Base-by-base conservation (phyloP, 2,888 invertebrate genomes). In the Mongoloraphidia duomilia region DNA sequence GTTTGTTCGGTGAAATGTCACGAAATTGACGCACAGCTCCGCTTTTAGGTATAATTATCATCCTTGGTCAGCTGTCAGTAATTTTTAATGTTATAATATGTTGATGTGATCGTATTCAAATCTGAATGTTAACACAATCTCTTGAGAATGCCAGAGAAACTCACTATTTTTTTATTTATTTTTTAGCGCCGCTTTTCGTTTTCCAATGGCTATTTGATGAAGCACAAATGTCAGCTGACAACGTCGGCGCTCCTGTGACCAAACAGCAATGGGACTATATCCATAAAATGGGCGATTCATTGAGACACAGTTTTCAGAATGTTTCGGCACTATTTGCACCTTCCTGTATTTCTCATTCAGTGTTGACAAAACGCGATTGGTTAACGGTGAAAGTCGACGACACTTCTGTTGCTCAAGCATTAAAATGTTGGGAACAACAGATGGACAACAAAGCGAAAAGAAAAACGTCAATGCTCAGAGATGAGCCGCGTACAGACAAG, bases 121-220 rank as follows among this genome's bases (percentile, higher is more conserved):
- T n/a, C n/a, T n/a, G n/a, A n/a, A n/a, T n/a, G n/a, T n/a, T n/a
- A n/a, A n/a, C n/a, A n/a, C n/a, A n/a, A n/a, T n/a, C n/a, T n/a
- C n/a, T n/a, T n/a, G n/a, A n/a, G n/a, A n/a, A n/a, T n/a, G n/a
- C 33, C 8, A 14, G 35, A 41, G 26, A n/a, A n/a, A 45, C 14
- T 26, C 6, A 26, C 6, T 26, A 26, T 47, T 50, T 47, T n/a
- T n/a, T n/a, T n/a, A n/a, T n/a, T 46, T 46, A 50, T 49, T 49
- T 62, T 65, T 40, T 66, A 80, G 93, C 88, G 46, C 91, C 93
- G 0, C 73, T 94, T 33, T 95, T 94, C 65, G 84, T 95, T 26
- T 90, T 94, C 64, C 94, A 94, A 76, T 93, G 92, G 80, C 73
- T 94, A 45, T 94, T 92, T 65, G 94, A 95, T 65, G 92, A 93